phyloP scores from a whole-genome alignment of 2,113 vertebrate species.

The Cryptomyrus ogoouensis region DNA sequence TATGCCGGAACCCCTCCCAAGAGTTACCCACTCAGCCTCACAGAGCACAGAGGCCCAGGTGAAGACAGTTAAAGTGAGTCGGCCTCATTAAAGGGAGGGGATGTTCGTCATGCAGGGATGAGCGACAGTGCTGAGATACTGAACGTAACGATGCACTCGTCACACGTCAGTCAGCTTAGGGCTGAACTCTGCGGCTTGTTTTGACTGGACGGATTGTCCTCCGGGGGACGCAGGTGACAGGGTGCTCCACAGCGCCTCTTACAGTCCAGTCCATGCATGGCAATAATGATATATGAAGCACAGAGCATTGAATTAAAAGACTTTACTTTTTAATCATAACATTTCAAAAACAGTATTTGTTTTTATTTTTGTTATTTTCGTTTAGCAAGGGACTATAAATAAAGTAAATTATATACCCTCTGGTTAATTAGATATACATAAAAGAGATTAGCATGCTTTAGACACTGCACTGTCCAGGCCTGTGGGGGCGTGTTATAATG shows the following conservation, averaged over 20 bases:
- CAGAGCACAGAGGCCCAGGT: neutral
- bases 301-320: neutral
- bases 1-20: neutral
- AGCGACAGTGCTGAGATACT: neutral
- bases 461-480: neutral
- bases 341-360: neutral
- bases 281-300: neutral
- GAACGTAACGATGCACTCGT: neutral
- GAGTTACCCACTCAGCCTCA: neutral
- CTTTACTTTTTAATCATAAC: neutral
- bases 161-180: neutral
- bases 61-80: neutral
- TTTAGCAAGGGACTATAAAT: neutral
- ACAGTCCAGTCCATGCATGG: neutral
- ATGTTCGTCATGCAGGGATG: neutral
- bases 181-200: neutral
- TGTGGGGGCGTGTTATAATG: neutral
- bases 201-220: neutral
- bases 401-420: neutral
- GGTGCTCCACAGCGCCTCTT: neutral
- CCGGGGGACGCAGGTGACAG: neutral
- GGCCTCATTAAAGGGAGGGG: neutral
- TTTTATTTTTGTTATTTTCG: neutral
- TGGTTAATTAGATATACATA: neutral
- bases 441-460: neutral